A percentile compares a stretch with the other conserved stretches of the same genome.
phyloP scores from a whole-genome alignment of 1,140 invertebrate species.

The Tyrophagus putrescentiae region DNA sequence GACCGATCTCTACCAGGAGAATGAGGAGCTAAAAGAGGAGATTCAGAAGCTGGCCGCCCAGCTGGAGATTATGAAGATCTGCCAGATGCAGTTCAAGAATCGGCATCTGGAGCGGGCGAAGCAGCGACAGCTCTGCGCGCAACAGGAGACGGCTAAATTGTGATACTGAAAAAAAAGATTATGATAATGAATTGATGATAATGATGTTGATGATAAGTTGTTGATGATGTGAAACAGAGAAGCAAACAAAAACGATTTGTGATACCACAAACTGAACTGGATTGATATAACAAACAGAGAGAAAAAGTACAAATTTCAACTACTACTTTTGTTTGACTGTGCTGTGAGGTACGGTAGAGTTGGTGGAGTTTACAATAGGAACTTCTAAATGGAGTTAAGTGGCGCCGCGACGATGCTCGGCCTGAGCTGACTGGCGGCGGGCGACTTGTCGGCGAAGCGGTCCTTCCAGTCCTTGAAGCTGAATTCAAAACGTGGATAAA shows the following conservation, averaged over 20 bases:
- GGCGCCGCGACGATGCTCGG: background rate
- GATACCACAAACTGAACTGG: too few species aligned
- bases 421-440: background rate
- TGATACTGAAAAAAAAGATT: background rate
- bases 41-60: conserved; percentile 74
- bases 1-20: conserved; percentile 69
- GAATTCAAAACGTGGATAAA: background rate
- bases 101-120: conserved; percentile 60
- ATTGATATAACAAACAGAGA: too few species aligned
- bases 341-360: too few species aligned
- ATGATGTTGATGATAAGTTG: too few species aligned
- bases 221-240: background rate
- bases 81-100: conserved; percentile 80
- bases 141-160: conserved; percentile 39
- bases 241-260: background rate
- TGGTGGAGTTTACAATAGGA: too few species aligned
- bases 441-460: conserved; percentile 35
- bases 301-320: background rate
- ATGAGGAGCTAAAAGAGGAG: conserved; percentile 77
- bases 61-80: conserved; percentile 81
- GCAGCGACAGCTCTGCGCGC: conserved; percentile 37
- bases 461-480: conserved; percentile 24
- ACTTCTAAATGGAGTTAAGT: too few species aligned
- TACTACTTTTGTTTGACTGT: background rate
- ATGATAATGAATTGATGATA: too few species aligned